Evolutionary conservation across 2,113 vertebrate species (phyloP), one percentile per base, ranked within the genome.

Genomic region (Hemicordylus capensis): DNA sequence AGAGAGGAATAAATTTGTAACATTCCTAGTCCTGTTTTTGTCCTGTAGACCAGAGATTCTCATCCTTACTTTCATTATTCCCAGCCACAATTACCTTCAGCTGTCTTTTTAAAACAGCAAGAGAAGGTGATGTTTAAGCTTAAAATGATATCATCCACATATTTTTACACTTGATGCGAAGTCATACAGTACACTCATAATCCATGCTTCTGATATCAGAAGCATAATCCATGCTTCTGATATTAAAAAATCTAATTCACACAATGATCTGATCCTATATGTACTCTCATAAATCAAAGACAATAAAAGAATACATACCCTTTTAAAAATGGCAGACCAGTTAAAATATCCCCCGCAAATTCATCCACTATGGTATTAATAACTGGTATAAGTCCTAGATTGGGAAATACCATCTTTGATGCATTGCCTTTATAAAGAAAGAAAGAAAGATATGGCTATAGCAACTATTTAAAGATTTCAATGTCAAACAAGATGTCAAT

Each of bases 301-400:
- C 31, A 44, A 4, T n/a, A 76, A 70, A 76, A 66, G 20, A 28
- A 31, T 46, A 61, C 59, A 58, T 92, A 94, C 95, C 90, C 94
- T 66, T 81, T 93, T 85, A 95, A 84, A 20, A 91, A 90, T 83
- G 94, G 92, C 6, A 95, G 66, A 19, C 91, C 84, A 86, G 85
- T 93, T 76, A 95, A 89, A 86, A 94, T 76, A 80, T 94, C 91
- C 67, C 93, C 93, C 85, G 69, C 83, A 90, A 93, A 96, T 2
- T 83, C 72, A 83, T 94, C 84, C 82, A 94, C 58, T n/a, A 96
- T 7, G 11, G 37, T 22, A 85, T 74, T 94, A 28, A 80, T 91
- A n/a, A 94, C 12, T 76, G 93, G 90, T 87, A 95, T 91, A 78
- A 96, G 89, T 11, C 94, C 92, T 58, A 92, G 87, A 69, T 87